These are phyloP conservation scores for Bugulina stolonifera DNA, from an alignment of 2,888 invertebrate genomes.

Conservation along the genomic window DNA sequence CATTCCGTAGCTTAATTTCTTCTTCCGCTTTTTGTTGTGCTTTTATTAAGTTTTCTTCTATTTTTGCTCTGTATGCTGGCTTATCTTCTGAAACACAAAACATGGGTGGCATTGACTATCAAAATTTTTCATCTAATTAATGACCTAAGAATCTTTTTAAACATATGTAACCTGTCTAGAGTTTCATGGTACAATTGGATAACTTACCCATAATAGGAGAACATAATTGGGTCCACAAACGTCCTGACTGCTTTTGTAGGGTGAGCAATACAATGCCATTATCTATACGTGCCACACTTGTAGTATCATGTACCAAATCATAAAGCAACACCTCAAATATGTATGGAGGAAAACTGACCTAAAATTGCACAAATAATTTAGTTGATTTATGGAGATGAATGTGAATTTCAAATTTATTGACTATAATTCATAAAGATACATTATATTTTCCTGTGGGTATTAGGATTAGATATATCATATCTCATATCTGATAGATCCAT, in stretches of 20 bases:
- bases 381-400: neutral
- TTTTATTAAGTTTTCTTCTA: slow-evolving; percentile 54
- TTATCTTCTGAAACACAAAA: slow-evolving; percentile 42
- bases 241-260: slow-evolving; percentile 60
- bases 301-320: slow-evolving; percentile 60
- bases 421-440: too few species aligned
- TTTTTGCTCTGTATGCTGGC: slow-evolving; percentile 48
- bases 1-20: slow-evolving; percentile 54
- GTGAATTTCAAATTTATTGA: too few species aligned
- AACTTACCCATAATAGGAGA: slow-evolving; percentile 37
- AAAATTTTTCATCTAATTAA: too few species aligned
- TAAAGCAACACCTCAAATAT: slow-evolving; percentile 70
- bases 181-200: too few species aligned
- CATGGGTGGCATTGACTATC: too few species aligned
- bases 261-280: slow-evolving; percentile 63
- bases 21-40: slow-evolving; percentile 58
- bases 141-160: too few species aligned
- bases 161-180: too few species aligned
- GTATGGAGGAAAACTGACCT: slow-evolving; percentile 67
- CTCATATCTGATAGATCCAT: too few species aligned
- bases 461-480: too few species aligned
- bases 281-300: slow-evolving; percentile 64
- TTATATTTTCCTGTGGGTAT: too few species aligned
- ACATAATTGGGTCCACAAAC: slow-evolving; percentile 43
- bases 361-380: slow-evolving; percentile 8